A percentile compares a stretch with the other conserved stretches of the same genome.
Conservation (phyloP, 2,113 vertebrate species). For the Oreochromis aureus region DNA sequence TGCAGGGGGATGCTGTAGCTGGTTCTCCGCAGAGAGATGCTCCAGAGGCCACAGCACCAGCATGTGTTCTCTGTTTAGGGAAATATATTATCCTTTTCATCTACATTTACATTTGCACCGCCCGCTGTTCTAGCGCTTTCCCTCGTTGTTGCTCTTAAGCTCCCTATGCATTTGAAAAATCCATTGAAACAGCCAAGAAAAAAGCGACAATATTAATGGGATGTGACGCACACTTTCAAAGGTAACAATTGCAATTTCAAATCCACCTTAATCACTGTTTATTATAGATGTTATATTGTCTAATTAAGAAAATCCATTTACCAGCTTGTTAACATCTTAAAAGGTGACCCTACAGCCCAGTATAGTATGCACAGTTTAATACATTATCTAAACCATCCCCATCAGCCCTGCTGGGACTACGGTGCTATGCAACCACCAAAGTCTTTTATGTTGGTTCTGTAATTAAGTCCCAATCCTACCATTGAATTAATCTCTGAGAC, state of each 20-base stretch:
- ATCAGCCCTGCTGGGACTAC: slow-evolving; percentile 11
- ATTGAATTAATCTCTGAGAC: slow-evolving; percentile 31
- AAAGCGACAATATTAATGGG: background rate
- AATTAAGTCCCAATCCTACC: slow-evolving; percentile 42
- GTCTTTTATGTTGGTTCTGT: slow-evolving; percentile 41
- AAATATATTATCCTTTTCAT: slow-evolving; percentile 21
- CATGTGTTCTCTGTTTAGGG: slow-evolving; percentile 29
- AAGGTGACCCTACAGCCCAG: background rate
- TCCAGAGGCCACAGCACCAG: slow-evolving; percentile 11
- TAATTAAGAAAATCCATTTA: background rate
- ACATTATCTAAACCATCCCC: slow-evolving; percentile 3
- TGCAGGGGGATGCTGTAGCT: background rate
- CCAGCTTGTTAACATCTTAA: background rate
- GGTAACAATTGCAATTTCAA: background rate
- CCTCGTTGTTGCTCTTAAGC: background rate
- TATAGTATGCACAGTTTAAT: background rate
- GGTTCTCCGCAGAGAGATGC: slow-evolving; percentile 5
- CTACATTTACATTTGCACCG: background rate
- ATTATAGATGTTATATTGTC: background rate
- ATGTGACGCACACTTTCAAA: background rate
- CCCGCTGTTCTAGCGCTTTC: background rate
- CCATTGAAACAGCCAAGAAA: background rate
- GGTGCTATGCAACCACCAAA: background rate
- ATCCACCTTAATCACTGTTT: background rate
- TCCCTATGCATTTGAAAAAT: background rate